Evolutionary conservation across 2,888 invertebrate species (phyloP).

Genomic region (Machimus rusticus): DNA sequence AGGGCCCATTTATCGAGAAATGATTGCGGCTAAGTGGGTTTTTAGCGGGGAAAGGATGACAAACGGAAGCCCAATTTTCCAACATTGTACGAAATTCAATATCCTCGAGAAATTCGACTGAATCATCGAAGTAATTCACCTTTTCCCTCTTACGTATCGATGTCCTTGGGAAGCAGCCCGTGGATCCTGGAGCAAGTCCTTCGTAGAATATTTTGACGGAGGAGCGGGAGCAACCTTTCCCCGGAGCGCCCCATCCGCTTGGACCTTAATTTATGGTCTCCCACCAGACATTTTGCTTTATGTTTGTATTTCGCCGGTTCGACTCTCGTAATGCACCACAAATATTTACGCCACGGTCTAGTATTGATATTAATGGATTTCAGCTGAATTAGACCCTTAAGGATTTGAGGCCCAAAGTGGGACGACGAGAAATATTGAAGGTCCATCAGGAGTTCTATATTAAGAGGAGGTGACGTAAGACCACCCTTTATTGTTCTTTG

Average conservation of each 20-base stretch:
- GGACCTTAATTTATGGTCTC: constrained; percentile 13
- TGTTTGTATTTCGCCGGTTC: neutral
- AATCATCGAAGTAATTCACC: neutral
- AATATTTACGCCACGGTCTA: constrained; percentile 18
- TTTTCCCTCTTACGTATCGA: neutral
- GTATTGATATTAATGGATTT: constrained; percentile 35
- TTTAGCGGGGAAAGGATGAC: neutral
- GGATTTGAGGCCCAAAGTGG: neutral
- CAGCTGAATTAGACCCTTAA: neutral
- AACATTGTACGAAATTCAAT: constrained; percentile 2
- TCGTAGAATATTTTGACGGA: neutral
- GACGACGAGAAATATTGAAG: neutral
- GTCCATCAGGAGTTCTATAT: neutral
- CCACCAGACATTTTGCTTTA: neutral
- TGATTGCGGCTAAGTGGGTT: constrained; percentile 4
- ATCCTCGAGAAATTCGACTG: constrained; percentile 6
- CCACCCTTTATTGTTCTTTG: neutral
- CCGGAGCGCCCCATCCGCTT: neutral
- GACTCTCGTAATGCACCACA: constrained; percentile 7
- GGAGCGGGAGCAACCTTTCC: neutral
- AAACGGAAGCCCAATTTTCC: neutral
- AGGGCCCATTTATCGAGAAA: neutral
- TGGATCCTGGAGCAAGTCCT: neutral
- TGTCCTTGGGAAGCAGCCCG: neutral
- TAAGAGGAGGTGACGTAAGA: neutral